phyloP scores from a whole-genome alignment of 1,140 invertebrate species.

The Papilio machaon region DNA sequence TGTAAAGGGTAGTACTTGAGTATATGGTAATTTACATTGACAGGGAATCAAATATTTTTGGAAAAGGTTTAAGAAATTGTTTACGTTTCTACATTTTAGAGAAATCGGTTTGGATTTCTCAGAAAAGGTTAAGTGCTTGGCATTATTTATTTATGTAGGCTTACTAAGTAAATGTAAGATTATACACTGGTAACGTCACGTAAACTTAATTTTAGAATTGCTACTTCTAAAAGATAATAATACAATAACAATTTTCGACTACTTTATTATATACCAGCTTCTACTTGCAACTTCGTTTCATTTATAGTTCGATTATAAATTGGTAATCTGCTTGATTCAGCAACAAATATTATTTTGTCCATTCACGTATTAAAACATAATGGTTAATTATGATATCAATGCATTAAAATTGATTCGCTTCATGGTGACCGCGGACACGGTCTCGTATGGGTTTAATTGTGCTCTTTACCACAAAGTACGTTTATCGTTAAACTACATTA shows the following conservation, averaged over 20 bases:
- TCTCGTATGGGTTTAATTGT: not conserved
- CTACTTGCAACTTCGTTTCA: too few species aligned
- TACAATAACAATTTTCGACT: too few species aligned
- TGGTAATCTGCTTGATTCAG: not conserved
- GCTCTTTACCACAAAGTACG: not conserved
- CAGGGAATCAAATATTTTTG: not conserved
- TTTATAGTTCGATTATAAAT: too few species aligned
- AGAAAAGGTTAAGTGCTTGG: too few species aligned
- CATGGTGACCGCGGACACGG: not conserved
- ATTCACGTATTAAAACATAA: not conserved
- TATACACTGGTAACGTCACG: too few species aligned
- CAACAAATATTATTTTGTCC: not conserved
- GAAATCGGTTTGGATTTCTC: too few species aligned
- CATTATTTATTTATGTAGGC: too few species aligned
- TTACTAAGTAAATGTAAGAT: not conserved
- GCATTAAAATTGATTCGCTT: slow-evolving; percentile 15
- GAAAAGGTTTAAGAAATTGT: too few species aligned
- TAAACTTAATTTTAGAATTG: too few species aligned
- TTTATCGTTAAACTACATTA: not conserved
- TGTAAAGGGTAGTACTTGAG: not conserved
- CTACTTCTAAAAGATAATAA: too few species aligned
- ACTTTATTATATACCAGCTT: too few species aligned
- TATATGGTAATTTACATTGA: not conserved
- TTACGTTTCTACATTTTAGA: too few species aligned
- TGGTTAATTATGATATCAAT: slow-evolving; percentile 3